Evolutionary conservation across 2,888 invertebrate species (phyloP), one percentile per base, ranked within the genome.

Genomic region (Abrostola tripartita): DNA sequence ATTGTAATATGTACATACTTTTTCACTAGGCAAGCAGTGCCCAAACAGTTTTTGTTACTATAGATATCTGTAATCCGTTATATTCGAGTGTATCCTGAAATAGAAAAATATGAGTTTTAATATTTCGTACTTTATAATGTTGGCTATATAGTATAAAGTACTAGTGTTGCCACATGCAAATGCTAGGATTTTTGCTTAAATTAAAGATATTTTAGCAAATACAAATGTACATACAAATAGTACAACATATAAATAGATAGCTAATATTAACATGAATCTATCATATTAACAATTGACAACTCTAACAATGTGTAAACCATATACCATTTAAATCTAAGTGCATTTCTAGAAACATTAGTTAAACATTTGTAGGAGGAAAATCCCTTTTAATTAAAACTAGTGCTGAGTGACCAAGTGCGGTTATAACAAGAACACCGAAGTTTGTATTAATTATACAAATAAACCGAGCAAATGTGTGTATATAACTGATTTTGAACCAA

Each of bases 61-160:
- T 85, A 71, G 86, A 88, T 83, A 94, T 90, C 82, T 90, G 82
- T 79, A 92, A 79, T 81, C 93, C 94, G 58, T 93, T 91, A 93
- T 89, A 93, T 91, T 92, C 92, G 88, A 94, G 90, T 86, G 89
- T 90, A 89, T 89, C 92, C 94, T 94, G 93, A 81, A 93, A 94
- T 84, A 72, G 78, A 86, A 89, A 78, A 77, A 78, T 67, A 67
- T 41, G 72, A 67, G 67, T 50, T 77, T 74, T 77, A 79, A 77
- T 69, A 76, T 75, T 71, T 59, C 50, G 40, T 44, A 52, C 11
- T 14, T 52, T 57, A 71, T 65, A 58, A 59, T 52, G 53, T 71
- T 69, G 71, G 68, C 50, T 69, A 68, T 53, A 68, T 53, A 55
- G 52, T 60, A 11, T 53, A 12, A 52, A 12, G 40, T 41, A 7